Evolutionary conservation across 1,140 invertebrate species (phyloP).

Genomic region (Papilio polyxenes): DNA sequence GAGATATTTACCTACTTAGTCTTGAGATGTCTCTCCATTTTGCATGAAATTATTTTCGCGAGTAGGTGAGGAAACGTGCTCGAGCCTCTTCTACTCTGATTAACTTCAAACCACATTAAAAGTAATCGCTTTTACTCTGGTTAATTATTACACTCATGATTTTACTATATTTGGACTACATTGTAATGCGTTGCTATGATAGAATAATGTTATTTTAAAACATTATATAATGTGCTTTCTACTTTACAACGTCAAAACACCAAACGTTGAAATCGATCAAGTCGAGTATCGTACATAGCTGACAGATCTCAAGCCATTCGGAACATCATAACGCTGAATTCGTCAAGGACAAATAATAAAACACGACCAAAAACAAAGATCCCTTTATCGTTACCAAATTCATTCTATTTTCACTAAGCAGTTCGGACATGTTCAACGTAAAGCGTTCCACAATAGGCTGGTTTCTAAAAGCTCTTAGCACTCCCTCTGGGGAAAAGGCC

Average conservation of each 20-base stretch:
- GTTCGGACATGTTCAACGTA: slow-evolving; percentile 49
- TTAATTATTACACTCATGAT: slow-evolving; percentile 3
- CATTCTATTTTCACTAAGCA: slow-evolving; percentile 48
- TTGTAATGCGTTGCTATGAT: too few relatives aligned
- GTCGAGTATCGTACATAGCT: slow-evolving; percentile 39
- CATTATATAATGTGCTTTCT: too few relatives aligned
- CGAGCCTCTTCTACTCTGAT: slow-evolving; percentile 11
- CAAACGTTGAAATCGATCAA: slow-evolving; percentile 3
- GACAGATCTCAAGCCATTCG: slow-evolving; percentile 44
- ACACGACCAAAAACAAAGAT: slow-evolving; percentile 53
- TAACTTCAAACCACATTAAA: slow-evolving; percentile 2
- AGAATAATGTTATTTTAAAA: too few relatives aligned
- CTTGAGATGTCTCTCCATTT: slow-evolving; percentile 7
- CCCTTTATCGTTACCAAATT: slow-evolving; percentile 44
- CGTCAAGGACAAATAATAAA: slow-evolving; percentile 46
- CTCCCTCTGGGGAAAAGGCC: slow-evolving; percentile 63
- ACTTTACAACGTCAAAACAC: not conserved
- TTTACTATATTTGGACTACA: too few relatives aligned
- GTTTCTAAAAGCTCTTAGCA: slow-evolving; percentile 65
- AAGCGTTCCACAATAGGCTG: slow-evolving; percentile 63
- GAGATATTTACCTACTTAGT: slow-evolving; percentile 33
- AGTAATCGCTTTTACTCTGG: not conserved
- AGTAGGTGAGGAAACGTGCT: slow-evolving; percentile 16
- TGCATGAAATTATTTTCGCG: slow-evolving; percentile 32
- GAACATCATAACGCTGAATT: slow-evolving; percentile 21